A percentile compares a stretch with the other conserved stretches of the same genome.
Conservation (phyloP, 2,113 vertebrate genomes). For the Vulpes lagopus region DNA sequence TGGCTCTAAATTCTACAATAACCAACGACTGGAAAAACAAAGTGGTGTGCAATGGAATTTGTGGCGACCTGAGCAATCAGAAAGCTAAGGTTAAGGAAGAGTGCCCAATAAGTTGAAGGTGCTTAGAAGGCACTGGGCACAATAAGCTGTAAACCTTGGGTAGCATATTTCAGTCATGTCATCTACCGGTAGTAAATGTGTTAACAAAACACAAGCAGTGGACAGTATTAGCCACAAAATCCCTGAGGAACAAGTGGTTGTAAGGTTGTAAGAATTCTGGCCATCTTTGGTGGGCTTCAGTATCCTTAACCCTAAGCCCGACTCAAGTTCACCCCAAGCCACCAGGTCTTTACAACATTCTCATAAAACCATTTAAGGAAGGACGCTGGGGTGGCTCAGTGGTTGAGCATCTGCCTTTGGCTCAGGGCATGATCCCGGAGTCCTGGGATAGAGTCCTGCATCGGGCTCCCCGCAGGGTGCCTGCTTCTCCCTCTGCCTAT, state of each 20-base stretch:
- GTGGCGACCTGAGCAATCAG: background rate
- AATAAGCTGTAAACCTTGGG: background rate
- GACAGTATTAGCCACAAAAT: background rate
- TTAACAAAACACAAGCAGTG: background rate
- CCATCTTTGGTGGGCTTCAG: background rate
- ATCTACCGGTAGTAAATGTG: background rate
- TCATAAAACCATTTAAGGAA: background rate
- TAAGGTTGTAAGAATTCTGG: background rate
- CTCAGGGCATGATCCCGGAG: no score
- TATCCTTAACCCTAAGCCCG: background rate
- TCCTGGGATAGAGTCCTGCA: no score
- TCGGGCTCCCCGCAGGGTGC: no score
- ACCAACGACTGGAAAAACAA: constrained; percentile 37
- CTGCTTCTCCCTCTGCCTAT: no score
- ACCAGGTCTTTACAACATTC: background rate
- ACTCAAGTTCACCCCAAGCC: background rate
- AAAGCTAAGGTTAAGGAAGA: background rate
- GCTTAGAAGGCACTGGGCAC: background rate
- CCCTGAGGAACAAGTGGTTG: background rate
- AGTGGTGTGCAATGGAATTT: background rate
- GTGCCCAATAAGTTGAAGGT: background rate
- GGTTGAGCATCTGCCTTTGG: no score
- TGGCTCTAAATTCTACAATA: background rate
- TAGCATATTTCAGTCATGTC: background rate
- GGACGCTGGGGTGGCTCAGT: no score